Evolutionary conservation across 1,140 invertebrate genomes (phyloP).

Genomic region (Oscheius sp.): DNA sequence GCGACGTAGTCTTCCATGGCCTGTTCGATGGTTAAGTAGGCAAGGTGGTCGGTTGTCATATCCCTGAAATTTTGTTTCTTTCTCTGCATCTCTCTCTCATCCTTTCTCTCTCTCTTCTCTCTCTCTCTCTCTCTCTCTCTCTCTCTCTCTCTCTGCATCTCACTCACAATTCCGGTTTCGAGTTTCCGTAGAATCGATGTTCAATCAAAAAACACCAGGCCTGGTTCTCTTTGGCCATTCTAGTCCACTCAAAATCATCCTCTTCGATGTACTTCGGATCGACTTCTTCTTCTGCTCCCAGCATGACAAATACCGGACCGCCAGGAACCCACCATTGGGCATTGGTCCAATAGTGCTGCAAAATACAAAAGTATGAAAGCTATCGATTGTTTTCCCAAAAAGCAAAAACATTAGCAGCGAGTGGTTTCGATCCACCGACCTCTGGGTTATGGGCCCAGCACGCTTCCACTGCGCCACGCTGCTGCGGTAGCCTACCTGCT

Average conservation of each 20-base stretch:
- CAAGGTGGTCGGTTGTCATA: conserved; percentile 33
- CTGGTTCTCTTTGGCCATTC: conserved; percentile 26
- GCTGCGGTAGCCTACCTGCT: no score
- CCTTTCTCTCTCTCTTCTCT: no score
- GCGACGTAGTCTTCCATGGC: conserved; percentile 37
- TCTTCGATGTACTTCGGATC: conserved; percentile 15
- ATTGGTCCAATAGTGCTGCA: conserved; percentile 28
- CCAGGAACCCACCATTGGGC: conserved; percentile 30
- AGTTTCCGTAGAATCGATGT: conserved; percentile 38
- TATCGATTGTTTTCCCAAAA: no score
- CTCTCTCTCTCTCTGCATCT: no score
- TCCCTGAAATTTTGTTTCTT: conserved; percentile 49
- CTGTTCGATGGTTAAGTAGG: conserved; percentile 27
- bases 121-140: no score
- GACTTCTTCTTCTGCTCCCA: conserved; percentile 34
- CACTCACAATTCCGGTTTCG: conserved; percentile 23
- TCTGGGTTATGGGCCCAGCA: conserved; percentile 97
- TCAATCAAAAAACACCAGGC: conserved; percentile 33
- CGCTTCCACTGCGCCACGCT: conserved; percentile 96
- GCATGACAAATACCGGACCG: conserved; percentile 36
- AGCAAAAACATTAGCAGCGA: no score
- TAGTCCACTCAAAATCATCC: conserved; percentile 14
- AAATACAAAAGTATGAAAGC: no score
- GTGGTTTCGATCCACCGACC: conserved; percentile 93
- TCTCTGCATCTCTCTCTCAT: no score